Evolutionary conservation across 2,888 invertebrate species (phyloP), one percentile per base, ranked within the genome.

Genomic region (Coecobrya sp.): DNA sequence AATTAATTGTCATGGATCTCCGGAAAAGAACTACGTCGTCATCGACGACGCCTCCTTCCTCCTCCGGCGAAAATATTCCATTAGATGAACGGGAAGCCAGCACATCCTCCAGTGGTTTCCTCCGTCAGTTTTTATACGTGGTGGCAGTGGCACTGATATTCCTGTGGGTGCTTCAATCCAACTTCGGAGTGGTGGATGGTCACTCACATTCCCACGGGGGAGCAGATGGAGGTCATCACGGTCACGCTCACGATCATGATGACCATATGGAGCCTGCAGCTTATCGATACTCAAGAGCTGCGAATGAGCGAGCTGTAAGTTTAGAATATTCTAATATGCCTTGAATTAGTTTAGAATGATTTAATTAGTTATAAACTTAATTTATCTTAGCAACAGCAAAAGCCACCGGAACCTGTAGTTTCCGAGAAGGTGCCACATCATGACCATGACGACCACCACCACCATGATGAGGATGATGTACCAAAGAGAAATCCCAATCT

Each of bases 211-310:
- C 89, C 19, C 93, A 94, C 36, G 91, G 88, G 5, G 92, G 55
- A 22, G 92, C 93, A 86, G 93, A 85, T 10, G 36, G 36, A 36
- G 36, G 36, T 36, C 94, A 85, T 10, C 3, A 7, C 2, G 36
- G 36, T 36, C 94, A 95, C 89, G 96, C 96, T 94, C 96, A 96
- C 42, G 93, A 93, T 30, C 93, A 95, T 87, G 95, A 96, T 73
- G 89, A 93, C 3, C 86, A 87, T 65, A 93, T 95, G 4, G 94
- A 68, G 10, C 55, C 92, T 0, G 62, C 13, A 13, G 79, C 86
- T 10, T 89, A 82, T 55, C 82, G 89, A 0, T 89, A 89, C 49
- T 89, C 89, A 8, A 49, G 55, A 84, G 89, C 89, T 25, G 89
- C 89, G 22, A 89, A 89, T 68, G 88, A 88, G 45, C 42, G 68